Base-by-base conservation (phyloP, 1,140 invertebrate genomes). In the Temnothorax nylanderi region DNA sequence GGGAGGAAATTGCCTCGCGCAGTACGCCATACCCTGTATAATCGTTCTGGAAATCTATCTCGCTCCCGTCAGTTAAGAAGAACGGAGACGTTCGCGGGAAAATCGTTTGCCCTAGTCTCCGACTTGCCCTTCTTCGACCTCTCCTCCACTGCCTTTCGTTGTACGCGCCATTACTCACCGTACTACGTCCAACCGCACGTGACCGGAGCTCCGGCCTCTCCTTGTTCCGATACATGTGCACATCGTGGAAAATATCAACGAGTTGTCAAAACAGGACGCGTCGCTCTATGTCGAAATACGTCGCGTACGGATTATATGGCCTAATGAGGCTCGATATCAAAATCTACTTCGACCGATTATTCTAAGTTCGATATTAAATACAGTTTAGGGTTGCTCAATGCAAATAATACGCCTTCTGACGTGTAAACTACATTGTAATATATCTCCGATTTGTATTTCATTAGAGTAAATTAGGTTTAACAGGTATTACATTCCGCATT, bases 1-100 rank as follows among this genome's bases (percentile, higher is more conserved):
- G 82, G 60, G 84, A 93, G 92, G 93, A 94, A 94, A 94, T 93
- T 93, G 88, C 90, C 86, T 91, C 81, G 60, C 60, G 34, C 72
- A 58, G 41, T 49, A 44, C 75, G 85, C 80, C 72, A 72, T 84
- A 64, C 74, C 67, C 80, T 65, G 84, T 84, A 51, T 92, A 92
- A 93, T 93, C 89, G 91, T 90, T 87, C 84, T 88, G 89, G 87
- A 93, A 93, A 93, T 93, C 89, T 87, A 87, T 90, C 91, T 51
- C 81, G 47, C 84, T 87, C 74, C 41, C 56, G 64, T 56, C 51
- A 26, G 60, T 51, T 41, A 75, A 60, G 51, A 34, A 76, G 80
- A 86, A 87, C 65, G 44, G 65, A 69, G 87, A 64, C 89, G 87
- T 90, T 91, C 90, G 80, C 80, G 84, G 87, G 90, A 91, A 91